Conservation (phyloP, 2,797 vertebrate species). For the Pyrocephalus nanus region DNA sequence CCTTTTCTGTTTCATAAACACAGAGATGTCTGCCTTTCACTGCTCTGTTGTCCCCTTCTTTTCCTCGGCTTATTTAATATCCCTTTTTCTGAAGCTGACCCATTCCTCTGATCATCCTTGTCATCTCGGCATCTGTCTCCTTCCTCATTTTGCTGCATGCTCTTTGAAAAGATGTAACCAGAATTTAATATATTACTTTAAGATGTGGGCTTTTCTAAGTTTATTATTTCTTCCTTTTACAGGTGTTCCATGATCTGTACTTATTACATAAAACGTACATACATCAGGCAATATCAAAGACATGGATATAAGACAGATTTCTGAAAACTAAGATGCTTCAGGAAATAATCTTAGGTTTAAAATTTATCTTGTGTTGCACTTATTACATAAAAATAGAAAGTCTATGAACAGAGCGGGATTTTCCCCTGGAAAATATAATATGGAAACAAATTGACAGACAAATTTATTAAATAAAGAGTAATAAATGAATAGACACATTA, state of each 20-base stretch:
- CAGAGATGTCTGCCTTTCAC: not conserved
- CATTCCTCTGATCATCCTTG: not conserved
- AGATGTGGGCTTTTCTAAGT: not conserved
- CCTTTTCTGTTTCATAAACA: not conserved
- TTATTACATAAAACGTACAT: not conserved
- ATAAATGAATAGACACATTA: not conserved
- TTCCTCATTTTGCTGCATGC: not conserved
- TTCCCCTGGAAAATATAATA: not conserved
- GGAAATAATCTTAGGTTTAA: not conserved
- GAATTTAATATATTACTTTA: not conserved
- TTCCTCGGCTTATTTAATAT: not conserved
- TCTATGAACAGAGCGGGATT: not conserved
- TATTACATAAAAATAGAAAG: not conserved
- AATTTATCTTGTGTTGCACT: not conserved
- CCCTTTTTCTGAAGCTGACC: not conserved
- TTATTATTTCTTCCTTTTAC: not conserved
- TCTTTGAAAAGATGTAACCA: not conserved
- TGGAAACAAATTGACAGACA: not conserved
- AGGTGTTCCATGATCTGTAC: not conserved
- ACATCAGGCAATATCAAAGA: not conserved
- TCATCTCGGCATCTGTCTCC: not conserved
- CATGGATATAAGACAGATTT: not conserved
- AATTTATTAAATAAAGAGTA: not conserved
- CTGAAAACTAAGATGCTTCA: not conserved
- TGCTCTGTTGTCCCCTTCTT: not conserved